These are phyloP conservation scores for Bombus vancouverensis DNA, from an alignment of 1,140 invertebrate species.

Conservation along the genomic window DNA sequence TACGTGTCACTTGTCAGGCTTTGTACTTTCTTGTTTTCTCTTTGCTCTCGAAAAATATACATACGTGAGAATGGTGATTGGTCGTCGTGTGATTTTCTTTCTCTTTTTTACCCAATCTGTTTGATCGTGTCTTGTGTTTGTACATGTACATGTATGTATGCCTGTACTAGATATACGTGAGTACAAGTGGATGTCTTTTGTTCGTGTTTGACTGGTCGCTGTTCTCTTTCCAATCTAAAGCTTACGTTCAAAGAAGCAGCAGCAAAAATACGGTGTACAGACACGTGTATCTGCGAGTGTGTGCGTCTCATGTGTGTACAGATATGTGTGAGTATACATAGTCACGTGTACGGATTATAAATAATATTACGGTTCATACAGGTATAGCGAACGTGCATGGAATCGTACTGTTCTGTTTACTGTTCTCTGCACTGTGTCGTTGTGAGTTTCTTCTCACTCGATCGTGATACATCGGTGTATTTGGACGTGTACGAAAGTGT, in stretches of 20 bases:
- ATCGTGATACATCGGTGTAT: background rate
- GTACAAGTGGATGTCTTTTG: constrained; percentile 22
- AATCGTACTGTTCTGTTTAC: constrained; percentile 61
- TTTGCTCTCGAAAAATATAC: constrained; percentile 54
- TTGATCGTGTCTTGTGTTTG: constrained; percentile 11
- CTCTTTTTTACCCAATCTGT: constrained; percentile 3
- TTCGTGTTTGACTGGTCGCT: constrained; percentile 43
- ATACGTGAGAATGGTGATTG: constrained; percentile 54
- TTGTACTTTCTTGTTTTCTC: constrained; percentile 61
- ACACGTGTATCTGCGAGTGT: constrained; percentile 53
- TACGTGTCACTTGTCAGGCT: constrained; percentile 69
- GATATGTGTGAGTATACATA: constrained; percentile 62
- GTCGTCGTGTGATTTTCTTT: constrained; percentile 43
- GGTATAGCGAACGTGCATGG: constrained; percentile 80
- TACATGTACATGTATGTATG: background rate
- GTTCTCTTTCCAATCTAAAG: constrained; percentile 70
- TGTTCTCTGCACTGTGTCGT: constrained; percentile 23
- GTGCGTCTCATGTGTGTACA: constrained; percentile 53
- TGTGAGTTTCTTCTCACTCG: background rate
- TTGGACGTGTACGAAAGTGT: background rate
- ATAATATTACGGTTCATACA: constrained; percentile 76
- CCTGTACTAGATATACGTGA: background rate
- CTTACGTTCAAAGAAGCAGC: constrained; percentile 79
- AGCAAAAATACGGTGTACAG: constrained; percentile 68
- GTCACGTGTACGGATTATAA: constrained; percentile 56